Evolutionary conservation across 2,888 invertebrate genomes (phyloP), one percentile per base, ranked within the genome.

Genomic region (Conistra vaccinii): DNA sequence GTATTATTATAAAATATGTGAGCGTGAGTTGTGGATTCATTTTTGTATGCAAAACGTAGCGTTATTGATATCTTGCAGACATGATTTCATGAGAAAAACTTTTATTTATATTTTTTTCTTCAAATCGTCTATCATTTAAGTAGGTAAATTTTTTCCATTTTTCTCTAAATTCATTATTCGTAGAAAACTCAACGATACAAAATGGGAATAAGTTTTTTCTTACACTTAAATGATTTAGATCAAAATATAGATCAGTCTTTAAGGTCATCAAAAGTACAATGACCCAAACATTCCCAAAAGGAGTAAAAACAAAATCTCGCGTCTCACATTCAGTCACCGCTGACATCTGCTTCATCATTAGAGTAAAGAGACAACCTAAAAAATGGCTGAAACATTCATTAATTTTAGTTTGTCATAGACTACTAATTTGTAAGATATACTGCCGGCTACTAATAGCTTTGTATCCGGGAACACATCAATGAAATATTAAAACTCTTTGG

Each of bases 361-460:
- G 92, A 88, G 87, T 89, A 93, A 89, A 79, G 81, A 84, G 85
- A 79, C 83, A 81, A 89, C 90, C 91, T 91, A 94, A 95, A 95
- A 95, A 95, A 90, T 88, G 89, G 89, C 90, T 82, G 85, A 77
- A 89, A 89, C 90, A 86, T 88, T 89, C 94, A 96, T 96, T 95
- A 95, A 96, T 96, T 93, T 95, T 93, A 93, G 93, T 95, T 94
- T 96, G 95, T 96, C 95, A 95, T 95, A 96, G 92, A 88, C 91
- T 89, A 93, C 94, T 95, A 95, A 96, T 96, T 96, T 95, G 95
- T 95, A 90, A 92, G 94, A 96, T 95, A 95, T 95, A 96, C 92
- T 92, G 92, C 93, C 80, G 78, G 87, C 88, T 89, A 92, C 94
- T 96, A 96, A 96, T 96, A 93, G 92, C 92, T 87, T 88, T 85